These are phyloP conservation scores for Cloeon dipterum DNA, from an alignment of 2,888 invertebrate species.

Conservation along the genomic window DNA sequence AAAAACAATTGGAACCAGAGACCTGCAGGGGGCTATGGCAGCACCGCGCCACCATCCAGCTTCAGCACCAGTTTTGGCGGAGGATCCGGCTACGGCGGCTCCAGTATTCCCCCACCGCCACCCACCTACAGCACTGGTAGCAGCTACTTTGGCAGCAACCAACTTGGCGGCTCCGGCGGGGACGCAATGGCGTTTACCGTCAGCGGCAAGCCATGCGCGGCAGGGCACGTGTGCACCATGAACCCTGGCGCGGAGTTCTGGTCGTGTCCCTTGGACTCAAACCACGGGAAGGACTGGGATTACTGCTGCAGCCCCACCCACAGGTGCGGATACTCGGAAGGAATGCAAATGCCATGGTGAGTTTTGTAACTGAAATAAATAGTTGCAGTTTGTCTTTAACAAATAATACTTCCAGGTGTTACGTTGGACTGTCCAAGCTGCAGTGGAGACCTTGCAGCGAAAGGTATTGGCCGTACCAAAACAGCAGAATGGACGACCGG, in stretches of 20 bases:
- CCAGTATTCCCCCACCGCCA: too few relatives aligned
- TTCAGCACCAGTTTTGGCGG: too few relatives aligned
- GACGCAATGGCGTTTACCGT: background rate
- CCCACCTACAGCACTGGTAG: too few relatives aligned
- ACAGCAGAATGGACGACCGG: background rate
- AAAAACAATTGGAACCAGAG: too few relatives aligned
- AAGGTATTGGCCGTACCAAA: background rate
- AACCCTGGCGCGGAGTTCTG: background rate
- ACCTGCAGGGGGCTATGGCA: too few relatives aligned
- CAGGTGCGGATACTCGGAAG: background rate
- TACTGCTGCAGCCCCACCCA: background rate
- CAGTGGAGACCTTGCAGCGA: conserved; percentile 1
- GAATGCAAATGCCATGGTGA: background rate
- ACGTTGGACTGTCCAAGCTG: background rate
- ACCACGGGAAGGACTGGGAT: background rate
- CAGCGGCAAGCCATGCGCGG: conserved; percentile 5
- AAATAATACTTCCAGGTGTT: background rate
- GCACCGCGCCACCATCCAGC: too few relatives aligned
- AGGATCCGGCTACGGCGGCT: too few relatives aligned
- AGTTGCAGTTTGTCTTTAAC: background rate
- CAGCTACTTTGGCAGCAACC: too few relatives aligned
- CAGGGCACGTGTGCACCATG: conserved; percentile 2
- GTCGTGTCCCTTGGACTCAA: background rate
- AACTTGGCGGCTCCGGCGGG: conserved; percentile 4
- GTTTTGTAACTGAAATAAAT: background rate